Evolutionary conservation across 1,140 invertebrate species (phyloP), one percentile per base, ranked within the genome.

Genomic region (Hesperophylax magnus): DNA sequence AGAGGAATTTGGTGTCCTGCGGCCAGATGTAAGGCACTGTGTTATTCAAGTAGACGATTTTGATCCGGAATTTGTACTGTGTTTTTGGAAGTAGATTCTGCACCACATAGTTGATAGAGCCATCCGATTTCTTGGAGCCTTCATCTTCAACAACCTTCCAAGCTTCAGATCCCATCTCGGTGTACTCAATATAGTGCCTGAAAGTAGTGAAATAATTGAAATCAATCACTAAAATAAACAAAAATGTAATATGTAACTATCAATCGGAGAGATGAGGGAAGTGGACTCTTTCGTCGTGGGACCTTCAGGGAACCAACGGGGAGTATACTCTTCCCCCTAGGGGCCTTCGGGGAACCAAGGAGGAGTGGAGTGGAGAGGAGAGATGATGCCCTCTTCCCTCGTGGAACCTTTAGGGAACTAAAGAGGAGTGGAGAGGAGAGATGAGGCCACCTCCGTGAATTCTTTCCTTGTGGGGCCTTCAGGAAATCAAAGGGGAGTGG

Each of bases 1-100:
- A 97, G 3, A 91, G 91, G 85, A 95, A 96, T 67, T 89, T 88
- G 1, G 91, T 90, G 82, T 94, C 92, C 1, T 86, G 82, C 0
- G 96, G 94, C 92, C 95, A 97, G 24, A 92, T 85, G 83, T 93
- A 95, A 0, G 90, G 86, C 22, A 91, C 87, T 0, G 88, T 87
- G 27, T 91, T 89, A n/a, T 89, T 87, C 0, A 91, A 88, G 86
- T 96, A 97, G 18, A 88, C 90, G 0, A 97, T 84, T n/a, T 90
- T 87, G 3, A 97, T 86, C 47, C 93, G 91, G 85, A 97, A 96
- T 67, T 92, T 92, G 76, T 89, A 89, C 0, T 86, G 61, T 5
- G 85, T 86, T 18, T 88, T 82, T 5, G 83, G 83, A 9, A 39
- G 74, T 52, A 84, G 54, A 52, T 82, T 80, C 24, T 77, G 83